phyloP scores from a whole-genome alignment of 2,888 invertebrate genomes.

The Clitarchus hookeri region DNA sequence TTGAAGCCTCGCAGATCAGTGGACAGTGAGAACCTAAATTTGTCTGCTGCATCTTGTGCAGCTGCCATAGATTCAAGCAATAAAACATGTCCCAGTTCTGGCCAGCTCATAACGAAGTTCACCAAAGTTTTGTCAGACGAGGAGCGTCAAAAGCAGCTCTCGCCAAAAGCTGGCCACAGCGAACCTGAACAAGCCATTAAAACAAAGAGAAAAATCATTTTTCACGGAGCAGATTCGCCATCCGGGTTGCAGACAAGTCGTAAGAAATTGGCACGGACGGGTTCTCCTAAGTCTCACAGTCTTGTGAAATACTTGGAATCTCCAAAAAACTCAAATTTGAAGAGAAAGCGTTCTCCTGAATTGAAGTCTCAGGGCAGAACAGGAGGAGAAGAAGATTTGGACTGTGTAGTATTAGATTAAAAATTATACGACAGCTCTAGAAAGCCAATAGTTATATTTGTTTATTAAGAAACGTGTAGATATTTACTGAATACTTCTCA shows the following conservation, averaged over 20 bases:
- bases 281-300: background rate
- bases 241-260: background rate
- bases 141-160: conserved; percentile 48
- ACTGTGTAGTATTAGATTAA: background rate
- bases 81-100: background rate
- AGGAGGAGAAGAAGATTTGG: background rate
- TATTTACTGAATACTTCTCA: too few species aligned
- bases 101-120: conserved; percentile 44
- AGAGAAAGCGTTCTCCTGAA: background rate
- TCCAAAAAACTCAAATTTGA: background rate
- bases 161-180: conserved; percentile 26
- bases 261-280: background rate
- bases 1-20: conserved; percentile 34
- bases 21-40: conserved; percentile 1
- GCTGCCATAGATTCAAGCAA: conserved; percentile 18
- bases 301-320: background rate
- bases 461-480: too few species aligned
- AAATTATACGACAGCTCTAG: background rate
- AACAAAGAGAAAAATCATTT: background rate
- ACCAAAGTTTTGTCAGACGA: conserved; percentile 50
- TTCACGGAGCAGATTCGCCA: background rate
- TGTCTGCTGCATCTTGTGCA: background rate
- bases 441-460: too few species aligned
- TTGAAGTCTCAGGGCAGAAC: background rate
- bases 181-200: background rate